Evolutionary conservation across 2,797 vertebrate genomes (phyloP).

Genomic region (Brotogeris chrysoptera): DNA sequence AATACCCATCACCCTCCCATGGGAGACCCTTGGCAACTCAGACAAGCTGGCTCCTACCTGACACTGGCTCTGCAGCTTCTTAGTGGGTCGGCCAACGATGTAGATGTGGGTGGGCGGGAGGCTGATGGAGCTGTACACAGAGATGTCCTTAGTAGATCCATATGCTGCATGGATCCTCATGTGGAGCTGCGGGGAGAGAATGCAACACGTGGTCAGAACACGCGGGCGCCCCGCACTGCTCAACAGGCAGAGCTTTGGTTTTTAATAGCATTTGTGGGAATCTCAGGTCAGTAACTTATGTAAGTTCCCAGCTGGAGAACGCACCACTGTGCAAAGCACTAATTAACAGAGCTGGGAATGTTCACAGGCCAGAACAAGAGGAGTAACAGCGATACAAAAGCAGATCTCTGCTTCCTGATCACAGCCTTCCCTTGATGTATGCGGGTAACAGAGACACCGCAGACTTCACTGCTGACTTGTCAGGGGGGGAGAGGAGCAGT

Average conservation of each 20-base stretch:
- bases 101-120: slow-evolving; percentile 91
- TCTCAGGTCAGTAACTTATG: background rate
- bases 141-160: slow-evolving; percentile 97
- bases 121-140: slow-evolving; percentile 92
- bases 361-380: background rate
- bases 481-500: background rate
- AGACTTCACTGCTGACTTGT: background rate
- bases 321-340: background rate
- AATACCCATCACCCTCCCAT: background rate
- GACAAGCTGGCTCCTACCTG: slow-evolving; percentile 79
- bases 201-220: background rate
- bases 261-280: background rate
- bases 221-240: rapidly evolving
- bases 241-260: background rate
- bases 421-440: background rate
- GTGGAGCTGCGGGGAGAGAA: slow-evolving; percentile 79
- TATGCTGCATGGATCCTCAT: slow-evolving; percentile 94
- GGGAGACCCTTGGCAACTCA: background rate
- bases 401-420: background rate
- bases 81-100: slow-evolving; percentile 94
- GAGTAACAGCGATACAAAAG: background rate
- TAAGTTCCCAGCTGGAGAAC: background rate
- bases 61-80: slow-evolving; percentile 95
- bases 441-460: background rate
- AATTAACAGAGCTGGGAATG: background rate